Evolutionary conservation across 2,113 vertebrate species (phyloP).

Genomic region (Apodemus sylvaticus): DNA sequence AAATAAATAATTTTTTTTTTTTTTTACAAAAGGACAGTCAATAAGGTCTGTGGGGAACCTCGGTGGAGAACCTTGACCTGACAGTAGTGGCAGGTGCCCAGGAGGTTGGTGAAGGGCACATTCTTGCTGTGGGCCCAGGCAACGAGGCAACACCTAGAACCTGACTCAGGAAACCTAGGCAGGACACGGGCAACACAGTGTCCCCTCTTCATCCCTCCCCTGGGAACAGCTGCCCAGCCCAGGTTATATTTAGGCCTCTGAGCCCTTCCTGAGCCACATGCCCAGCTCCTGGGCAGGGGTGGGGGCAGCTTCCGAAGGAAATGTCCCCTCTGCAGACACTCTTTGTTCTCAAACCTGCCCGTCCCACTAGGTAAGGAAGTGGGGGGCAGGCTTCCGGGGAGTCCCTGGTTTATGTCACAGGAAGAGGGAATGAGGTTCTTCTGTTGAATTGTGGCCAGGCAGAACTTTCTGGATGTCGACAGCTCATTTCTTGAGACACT

Average conservation of each 20-base stretch:
- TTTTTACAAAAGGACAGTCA: background rate
- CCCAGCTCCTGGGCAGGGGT: slow-evolving; percentile 43
- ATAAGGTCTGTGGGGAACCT: background rate
- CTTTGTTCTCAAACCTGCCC: slow-evolving; percentile 56
- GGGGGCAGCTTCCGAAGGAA: slow-evolving; percentile 71
- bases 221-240: slow-evolving; percentile 47
- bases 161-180: slow-evolving; percentile 40
- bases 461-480: background rate
- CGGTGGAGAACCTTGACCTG: background rate
- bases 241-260: slow-evolving; percentile 75
- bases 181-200: background rate
- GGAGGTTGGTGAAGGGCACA: background rate
- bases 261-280: slow-evolving; percentile 59
- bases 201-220: slow-evolving; percentile 43
- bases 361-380: background rate
- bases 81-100: accelerated
- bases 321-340: background rate
- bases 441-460: background rate
- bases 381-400: background rate
- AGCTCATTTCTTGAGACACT: background rate
- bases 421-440: background rate
- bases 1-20: too few species aligned
- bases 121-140: background rate
- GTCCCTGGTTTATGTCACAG: background rate
- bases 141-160: background rate